phyloP scores from a whole-genome alignment of 2,888 invertebrate genomes.

The Torymus texanus region DNA sequence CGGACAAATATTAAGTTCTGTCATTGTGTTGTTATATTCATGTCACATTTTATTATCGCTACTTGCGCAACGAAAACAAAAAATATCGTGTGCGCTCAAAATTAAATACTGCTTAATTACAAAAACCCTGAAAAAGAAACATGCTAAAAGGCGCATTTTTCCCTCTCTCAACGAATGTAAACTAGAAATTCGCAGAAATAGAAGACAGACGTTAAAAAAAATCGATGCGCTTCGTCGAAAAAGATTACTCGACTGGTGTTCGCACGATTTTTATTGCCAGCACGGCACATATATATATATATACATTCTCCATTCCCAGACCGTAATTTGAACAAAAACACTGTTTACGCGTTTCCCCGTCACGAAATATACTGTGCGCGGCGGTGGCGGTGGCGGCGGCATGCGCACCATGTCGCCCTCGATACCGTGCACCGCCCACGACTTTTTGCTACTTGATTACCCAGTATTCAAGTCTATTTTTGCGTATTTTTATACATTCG shows the following conservation, averaged over 20 bases:
- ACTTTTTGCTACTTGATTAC: slow-evolving; percentile 2
- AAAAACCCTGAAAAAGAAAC: background rate
- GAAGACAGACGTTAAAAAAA: slow-evolving; percentile 5
- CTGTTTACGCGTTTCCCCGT: slow-evolving; percentile 36
- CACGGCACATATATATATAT: background rate
- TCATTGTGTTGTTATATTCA: no score
- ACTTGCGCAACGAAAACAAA: no score
- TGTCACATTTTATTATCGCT: no score
- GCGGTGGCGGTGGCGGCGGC: no score
- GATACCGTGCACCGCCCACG: slow-evolving; percentile 1
- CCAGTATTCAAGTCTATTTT: background rate
- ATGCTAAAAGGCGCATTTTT: background rate
- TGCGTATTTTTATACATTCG: no score
- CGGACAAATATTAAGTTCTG: background rate
- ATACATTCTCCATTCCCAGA: slow-evolving; percentile 16
- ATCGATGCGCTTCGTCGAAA: slow-evolving; percentile 46
- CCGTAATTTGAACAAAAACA: slow-evolving; percentile 47
- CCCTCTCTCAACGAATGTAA: background rate
- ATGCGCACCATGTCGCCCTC: background rate
- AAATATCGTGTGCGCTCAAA: no score
- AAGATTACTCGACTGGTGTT: slow-evolving; percentile 4
- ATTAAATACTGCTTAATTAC: no score
- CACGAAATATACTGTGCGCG: slow-evolving; percentile 26
- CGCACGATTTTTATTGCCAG: slow-evolving; percentile 41
- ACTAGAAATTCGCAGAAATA: slow-evolving; percentile 1